A percentile compares a stretch with the other conserved stretches of the same genome.
Conservation (phyloP, 1,140 invertebrate species). For the Lepidotrigona ventralis region DNA sequence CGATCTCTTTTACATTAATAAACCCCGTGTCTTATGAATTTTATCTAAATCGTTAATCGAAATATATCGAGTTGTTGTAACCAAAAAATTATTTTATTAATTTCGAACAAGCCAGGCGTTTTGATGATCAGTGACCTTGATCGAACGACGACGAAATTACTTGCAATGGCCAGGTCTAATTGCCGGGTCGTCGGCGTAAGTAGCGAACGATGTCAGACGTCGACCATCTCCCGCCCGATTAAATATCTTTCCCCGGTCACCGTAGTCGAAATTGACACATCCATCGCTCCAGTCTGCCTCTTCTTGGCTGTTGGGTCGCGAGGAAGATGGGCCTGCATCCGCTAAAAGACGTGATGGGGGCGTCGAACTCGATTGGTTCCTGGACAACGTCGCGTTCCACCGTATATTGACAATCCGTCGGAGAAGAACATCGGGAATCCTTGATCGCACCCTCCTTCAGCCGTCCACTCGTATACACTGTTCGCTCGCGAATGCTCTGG, state of each 20-base stretch:
- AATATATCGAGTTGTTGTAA: too few species aligned
- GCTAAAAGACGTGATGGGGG: not conserved
- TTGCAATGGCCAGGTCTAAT: not conserved
- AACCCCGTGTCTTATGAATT: too few species aligned
- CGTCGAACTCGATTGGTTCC: not conserved
- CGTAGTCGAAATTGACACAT: not conserved
- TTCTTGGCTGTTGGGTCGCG: not conserved
- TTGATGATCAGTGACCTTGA: not conserved
- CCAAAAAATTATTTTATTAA: too few species aligned
- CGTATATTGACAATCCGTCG: constrained; percentile 32
- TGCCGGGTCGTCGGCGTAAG: too few species aligned
- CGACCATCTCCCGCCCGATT: not conserved
- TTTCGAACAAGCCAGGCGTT: too few species aligned
- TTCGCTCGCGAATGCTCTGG: too few species aligned
- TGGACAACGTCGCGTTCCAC: not conserved
- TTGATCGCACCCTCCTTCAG: not conserved
- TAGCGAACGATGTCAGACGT: not conserved
- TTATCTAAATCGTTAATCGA: too few species aligned
- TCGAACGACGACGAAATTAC: not conserved
- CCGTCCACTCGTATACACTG: constrained; percentile 16
- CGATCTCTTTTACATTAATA: too few species aligned
- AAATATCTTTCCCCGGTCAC: not conserved
- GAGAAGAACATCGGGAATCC: constrained; percentile 25
- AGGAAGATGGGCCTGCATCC: not conserved
- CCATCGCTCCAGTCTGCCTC: not conserved